Evolutionary conservation across 2,113 vertebrate genomes (phyloP), one percentile per base, ranked within the genome.

Genomic region (Phrynocephalus versicolor): DNA sequence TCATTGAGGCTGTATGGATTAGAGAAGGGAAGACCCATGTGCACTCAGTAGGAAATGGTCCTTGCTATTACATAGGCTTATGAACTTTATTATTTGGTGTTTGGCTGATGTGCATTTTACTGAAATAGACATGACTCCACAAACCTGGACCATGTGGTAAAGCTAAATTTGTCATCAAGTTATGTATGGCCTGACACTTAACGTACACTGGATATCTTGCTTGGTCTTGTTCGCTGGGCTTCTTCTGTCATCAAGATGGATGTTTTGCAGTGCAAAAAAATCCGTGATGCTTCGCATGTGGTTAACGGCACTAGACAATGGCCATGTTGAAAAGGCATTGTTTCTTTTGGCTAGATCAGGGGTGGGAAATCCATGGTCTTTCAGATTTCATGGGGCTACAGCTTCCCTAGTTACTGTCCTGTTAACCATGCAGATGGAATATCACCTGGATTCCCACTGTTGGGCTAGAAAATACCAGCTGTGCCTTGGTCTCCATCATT

Each of bases 401-500:
- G 2, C 6, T 67, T 9, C 65, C 6, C 1, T 67, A 27, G 30
- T 64, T 12, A 25, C 65, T 13, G 30, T 3, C 27, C 7, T 30
- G 3, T 67, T n/a, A 8, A 51, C 12, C 30, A n/a, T 67, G 65
- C 27, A 67, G 27, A 3, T 67, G 30, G 30, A 67, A 23, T 73
- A 39, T 19, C 23, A 16, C 37, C 35, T 72, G 70, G 35, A 37
- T 21, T 21, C 19, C 71, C 21, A 73, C 19, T 39, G 70, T 13
- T 57, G 30, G 10, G 55, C 21, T 37, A 72, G 75, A 45, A 51
- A 80, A 67, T 67, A 65, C 74, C 74, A 30, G 41, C 51, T 23
- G 65, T 58, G 83, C 33, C 65, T 85, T 85, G 83, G 51, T 23
- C 37, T 80, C 82, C 70, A 25, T 55, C 75, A 15, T 15, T 67